phyloP scores from a whole-genome alignment of 2,888 invertebrate species.

The Noctuana brunneofusca region DNA sequence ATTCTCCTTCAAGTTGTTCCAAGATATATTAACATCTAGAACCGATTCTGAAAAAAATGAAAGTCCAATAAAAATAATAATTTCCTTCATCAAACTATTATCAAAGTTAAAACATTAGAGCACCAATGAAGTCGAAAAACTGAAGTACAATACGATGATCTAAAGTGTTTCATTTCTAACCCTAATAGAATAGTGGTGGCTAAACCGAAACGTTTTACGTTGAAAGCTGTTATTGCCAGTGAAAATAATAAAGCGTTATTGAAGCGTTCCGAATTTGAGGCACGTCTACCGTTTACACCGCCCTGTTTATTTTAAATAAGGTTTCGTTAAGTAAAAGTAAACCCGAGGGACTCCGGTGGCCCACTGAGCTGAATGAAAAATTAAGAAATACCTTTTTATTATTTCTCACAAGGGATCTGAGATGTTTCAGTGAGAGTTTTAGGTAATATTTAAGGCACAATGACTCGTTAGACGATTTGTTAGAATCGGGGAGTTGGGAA shows the following conservation, averaged over 20 bases:
- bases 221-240: constrained; percentile 57
- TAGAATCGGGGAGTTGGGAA: constrained; percentile 22
- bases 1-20: no score
- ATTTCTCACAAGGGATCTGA: constrained; percentile 47
- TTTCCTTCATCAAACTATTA: no score
- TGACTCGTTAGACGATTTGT: constrained; percentile 21
- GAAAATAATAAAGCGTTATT: constrained; percentile 66
- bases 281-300: constrained; percentile 75
- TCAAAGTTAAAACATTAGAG: no score
- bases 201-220: constrained; percentile 44
- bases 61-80: no score
- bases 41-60: no score
- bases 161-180: not conserved
- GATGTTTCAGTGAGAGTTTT: constrained; percentile 42
- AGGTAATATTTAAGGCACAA: constrained; percentile 9
- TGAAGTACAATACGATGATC: not conserved
- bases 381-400: constrained; percentile 68
- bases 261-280: constrained; percentile 64
- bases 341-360: constrained; percentile 60
- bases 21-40: no score
- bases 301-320: constrained; percentile 80
- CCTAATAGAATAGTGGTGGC: not conserved
- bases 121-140: not conserved
- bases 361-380: constrained; percentile 72
- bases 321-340: constrained; percentile 77